Conservation (phyloP, 2,797 vertebrate genomes). For the Otus scops region DNA sequence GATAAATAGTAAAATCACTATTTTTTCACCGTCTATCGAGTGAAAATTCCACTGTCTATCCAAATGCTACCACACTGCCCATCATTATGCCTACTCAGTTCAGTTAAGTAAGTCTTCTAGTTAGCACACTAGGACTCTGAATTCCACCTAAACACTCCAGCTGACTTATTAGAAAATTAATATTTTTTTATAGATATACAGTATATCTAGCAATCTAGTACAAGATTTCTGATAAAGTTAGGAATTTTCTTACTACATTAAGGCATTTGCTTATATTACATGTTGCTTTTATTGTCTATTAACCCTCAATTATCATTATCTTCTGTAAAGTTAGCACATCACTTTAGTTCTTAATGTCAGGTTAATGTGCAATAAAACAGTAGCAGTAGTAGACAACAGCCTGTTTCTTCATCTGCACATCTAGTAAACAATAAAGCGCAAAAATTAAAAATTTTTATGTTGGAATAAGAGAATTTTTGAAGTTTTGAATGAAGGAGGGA, state of each 20-base stretch:
- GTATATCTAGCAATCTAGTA: background rate
- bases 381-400: background rate
- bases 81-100: background rate
- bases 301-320: background rate
- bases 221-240: background rate
- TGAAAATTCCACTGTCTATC: background rate
- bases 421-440: background rate
- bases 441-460: background rate
- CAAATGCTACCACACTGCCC: background rate
- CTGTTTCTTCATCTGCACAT: background rate
- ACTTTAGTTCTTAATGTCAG: background rate
- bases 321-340: background rate
- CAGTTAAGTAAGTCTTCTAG: background rate
- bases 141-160: background rate
- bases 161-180: background rate
- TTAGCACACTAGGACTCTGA: background rate
- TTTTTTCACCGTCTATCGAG: background rate
- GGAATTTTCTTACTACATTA: background rate
- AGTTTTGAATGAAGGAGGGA: background rate
- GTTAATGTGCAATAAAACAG: background rate
- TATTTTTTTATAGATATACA: background rate
- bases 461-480: background rate
- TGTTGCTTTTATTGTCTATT: background rate
- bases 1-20: background rate
- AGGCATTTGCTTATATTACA: background rate